Conservation (phyloP, 2,797 vertebrate species). For the Mustela erminea region DNA sequence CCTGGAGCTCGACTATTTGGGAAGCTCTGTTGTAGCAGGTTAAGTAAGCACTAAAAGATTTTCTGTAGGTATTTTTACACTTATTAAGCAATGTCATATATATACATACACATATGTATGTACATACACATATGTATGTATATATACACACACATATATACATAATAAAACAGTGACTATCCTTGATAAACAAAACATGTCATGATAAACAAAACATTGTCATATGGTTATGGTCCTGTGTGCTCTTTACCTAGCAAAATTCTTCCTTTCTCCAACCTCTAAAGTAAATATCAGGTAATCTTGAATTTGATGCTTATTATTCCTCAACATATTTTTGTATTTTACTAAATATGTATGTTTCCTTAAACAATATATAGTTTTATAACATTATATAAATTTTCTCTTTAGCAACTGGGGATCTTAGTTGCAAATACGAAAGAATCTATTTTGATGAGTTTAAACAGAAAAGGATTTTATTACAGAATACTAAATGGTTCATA, state of each 20-base stretch:
- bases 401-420: background rate
- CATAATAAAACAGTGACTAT: background rate
- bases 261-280: background rate
- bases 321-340: background rate
- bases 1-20: background rate
- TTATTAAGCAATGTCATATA: background rate
- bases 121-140: background rate
- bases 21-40: background rate
- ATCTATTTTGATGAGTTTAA: background rate
- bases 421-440: constrained; percentile 16
- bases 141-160: background rate
- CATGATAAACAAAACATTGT: background rate
- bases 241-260: background rate
- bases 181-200: background rate
- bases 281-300: background rate
- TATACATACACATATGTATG: background rate
- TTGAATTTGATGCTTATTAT: background rate
- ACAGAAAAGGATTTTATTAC: background rate
- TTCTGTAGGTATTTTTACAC: background rate
- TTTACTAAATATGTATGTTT: background rate
- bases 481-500: background rate
- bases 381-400: background rate
- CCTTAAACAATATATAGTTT: background rate
- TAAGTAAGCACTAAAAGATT: background rate
- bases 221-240: background rate